A percentile compares a stretch with the other conserved stretches of the same genome.
These are phyloP conservation scores for Anguilla japonica DNA, from an alignment of 2,113 vertebrate species.

Conservation along the genomic window DNA sequence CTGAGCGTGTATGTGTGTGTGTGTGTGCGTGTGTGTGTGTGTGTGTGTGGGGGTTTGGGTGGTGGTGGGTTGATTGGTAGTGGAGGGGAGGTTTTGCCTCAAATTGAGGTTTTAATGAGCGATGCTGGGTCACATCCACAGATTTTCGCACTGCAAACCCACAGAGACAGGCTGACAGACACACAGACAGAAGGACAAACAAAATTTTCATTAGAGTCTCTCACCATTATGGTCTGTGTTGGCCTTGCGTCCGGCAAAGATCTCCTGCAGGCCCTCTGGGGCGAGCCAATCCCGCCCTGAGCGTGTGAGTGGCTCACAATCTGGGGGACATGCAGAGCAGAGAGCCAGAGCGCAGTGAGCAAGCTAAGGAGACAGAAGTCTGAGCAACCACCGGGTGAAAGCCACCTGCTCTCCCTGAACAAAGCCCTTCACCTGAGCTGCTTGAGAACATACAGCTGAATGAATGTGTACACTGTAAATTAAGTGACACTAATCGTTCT, in stretches of 20 bases:
- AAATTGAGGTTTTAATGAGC: slow-evolving; percentile 19
- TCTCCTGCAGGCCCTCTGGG: slow-evolving; percentile 87
- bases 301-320: slow-evolving; percentile 92
- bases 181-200: not conserved
- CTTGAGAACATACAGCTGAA: too few species aligned
- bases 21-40: not conserved
- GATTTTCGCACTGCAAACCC: not conserved
- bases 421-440: too few species aligned
- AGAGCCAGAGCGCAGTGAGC: not conserved
- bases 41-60: not conserved
- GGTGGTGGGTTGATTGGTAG: not conserved
- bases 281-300: slow-evolving; percentile 95
- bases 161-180: not conserved
- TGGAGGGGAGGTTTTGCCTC: not conserved
- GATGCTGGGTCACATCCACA: slow-evolving; percentile 11
- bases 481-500: too few species aligned
- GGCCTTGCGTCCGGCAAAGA: slow-evolving; percentile 87
- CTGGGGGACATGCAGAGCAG: slow-evolving; percentile 60
- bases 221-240: slow-evolving; percentile 85
- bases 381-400: too few species aligned
- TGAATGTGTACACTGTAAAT: too few species aligned
- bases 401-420: too few species aligned
- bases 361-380: not conserved
- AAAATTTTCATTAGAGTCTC: not conserved
- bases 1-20: not conserved